Percentiles rank a stretch among this genome's conserved stretches.
phyloP scores from a whole-genome alignment of 2,113 vertebrate genomes.

The Daubentonia madagascariensis region DNA sequence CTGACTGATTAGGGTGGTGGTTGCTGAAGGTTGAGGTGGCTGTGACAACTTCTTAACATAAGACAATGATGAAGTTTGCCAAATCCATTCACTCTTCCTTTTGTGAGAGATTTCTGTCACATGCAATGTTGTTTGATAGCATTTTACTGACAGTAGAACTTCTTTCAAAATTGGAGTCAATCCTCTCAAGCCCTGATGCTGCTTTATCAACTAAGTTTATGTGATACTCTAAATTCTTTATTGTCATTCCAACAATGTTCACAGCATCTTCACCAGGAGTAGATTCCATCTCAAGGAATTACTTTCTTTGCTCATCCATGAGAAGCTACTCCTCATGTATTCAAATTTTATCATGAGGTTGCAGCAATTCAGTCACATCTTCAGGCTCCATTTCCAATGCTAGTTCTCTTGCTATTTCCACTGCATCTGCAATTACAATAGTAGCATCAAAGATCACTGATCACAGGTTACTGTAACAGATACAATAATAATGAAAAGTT shows the following conservation, averaged over 20 bases:
- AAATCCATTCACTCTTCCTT: neutral
- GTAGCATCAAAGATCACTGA: neutral
- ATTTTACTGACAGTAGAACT: neutral
- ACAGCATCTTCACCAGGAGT: neutral
- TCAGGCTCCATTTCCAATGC: neutral
- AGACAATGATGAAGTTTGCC: neutral
- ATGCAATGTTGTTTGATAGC: neutral
- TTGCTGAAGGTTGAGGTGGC: neutral
- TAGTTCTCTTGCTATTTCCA: neutral
- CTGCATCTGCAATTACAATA: neutral
- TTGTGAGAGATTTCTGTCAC: neutral
- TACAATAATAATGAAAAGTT: neutral
- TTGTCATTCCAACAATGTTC: neutral
- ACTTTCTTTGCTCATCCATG: neutral
- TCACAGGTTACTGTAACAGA: neutral
- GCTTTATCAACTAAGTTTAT: neutral
- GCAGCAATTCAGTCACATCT: neutral
- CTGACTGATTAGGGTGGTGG: neutral
- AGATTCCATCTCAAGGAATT: neutral
- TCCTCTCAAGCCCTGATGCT: neutral
- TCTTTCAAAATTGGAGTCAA: neutral
- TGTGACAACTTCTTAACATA: neutral
- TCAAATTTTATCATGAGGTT: neutral
- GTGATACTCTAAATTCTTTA: neutral
- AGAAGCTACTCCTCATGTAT: neutral